phyloP scores from a whole-genome alignment of 2,797 vertebrate genomes.

The Labeo calbasu region DNA sequence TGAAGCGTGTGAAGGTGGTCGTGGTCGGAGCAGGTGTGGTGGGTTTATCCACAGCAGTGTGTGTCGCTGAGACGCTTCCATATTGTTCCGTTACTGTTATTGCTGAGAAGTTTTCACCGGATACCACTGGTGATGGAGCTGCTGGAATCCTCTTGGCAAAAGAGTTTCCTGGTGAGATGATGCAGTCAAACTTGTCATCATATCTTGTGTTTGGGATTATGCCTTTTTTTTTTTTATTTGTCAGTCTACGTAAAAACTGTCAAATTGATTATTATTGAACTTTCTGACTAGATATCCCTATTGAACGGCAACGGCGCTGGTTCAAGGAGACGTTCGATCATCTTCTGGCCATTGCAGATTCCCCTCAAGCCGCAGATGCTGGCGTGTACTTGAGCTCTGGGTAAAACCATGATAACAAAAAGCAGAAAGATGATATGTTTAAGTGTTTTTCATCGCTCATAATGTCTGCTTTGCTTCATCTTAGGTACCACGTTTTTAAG shows the following conservation, averaged over 20 bases:
- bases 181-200: not conserved
- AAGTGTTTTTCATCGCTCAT: not conserved
- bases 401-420: conserved; percentile 70
- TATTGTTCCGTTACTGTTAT: conserved; percentile 80
- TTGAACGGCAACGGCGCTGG: conserved; percentile 83
- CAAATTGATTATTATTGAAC: not conserved
- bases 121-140: conserved; percentile 90
- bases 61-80: conserved; percentile 77
- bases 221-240: not conserved
- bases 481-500: conserved; percentile 88
- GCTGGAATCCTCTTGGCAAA: conserved; percentile 85
- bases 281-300: conserved; percentile 74
- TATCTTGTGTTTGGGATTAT: not conserved
- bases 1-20: conserved; percentile 74
- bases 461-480: not conserved
- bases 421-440: not conserved
- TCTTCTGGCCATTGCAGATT: conserved; percentile 80
- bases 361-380: conserved; percentile 79
- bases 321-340: conserved; percentile 87
- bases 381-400: conserved; percentile 88
- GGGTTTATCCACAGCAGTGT: conserved; percentile 88
- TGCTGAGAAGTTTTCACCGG: conserved; percentile 85
- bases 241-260: not conserved
- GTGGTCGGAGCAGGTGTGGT: conserved; percentile 90
- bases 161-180: conserved; percentile 69